Evolutionary conservation across 1,140 invertebrate species (phyloP).

Genomic region (Geopemphigus sp.): DNA sequence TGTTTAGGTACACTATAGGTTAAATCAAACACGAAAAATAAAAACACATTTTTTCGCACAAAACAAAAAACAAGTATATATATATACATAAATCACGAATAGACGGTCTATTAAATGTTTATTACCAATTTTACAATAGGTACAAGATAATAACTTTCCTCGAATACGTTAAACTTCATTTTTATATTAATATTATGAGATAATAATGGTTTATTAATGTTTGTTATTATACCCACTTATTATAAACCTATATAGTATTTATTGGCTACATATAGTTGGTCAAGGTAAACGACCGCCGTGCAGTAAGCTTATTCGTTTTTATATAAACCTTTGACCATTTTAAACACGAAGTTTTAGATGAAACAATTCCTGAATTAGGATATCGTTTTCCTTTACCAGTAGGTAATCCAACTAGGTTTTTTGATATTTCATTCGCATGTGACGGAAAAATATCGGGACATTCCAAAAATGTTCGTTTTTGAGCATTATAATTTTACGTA

Average conservation of each 20-base stretch:
- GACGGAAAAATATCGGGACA: no score
- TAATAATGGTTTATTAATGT: background rate
- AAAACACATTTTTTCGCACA: no score
- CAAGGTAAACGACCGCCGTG: background rate
- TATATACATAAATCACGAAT: no score
- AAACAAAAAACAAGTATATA: no score
- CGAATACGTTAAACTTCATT: background rate
- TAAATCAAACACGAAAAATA: background rate
- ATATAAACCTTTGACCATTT: background rate
- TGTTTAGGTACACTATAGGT: background rate
- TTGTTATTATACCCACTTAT: background rate
- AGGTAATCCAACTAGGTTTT: no score
- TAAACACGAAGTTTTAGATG: background rate
- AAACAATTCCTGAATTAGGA: background rate
- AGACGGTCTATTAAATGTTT: background rate
- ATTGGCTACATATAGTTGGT: background rate
- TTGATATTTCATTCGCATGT: no score
- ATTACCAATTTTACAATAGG: conserved; percentile 3
- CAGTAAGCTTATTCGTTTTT: background rate
- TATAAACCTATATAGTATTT: background rate
- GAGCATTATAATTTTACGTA: no score
- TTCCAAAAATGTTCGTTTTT: no score
- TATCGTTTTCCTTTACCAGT: no score
- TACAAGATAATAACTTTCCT: conserved; percentile 7
- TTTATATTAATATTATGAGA: background rate